Base-by-base conservation (phyloP, 1,140 invertebrate genomes). In the Gerris buenoi region DNA sequence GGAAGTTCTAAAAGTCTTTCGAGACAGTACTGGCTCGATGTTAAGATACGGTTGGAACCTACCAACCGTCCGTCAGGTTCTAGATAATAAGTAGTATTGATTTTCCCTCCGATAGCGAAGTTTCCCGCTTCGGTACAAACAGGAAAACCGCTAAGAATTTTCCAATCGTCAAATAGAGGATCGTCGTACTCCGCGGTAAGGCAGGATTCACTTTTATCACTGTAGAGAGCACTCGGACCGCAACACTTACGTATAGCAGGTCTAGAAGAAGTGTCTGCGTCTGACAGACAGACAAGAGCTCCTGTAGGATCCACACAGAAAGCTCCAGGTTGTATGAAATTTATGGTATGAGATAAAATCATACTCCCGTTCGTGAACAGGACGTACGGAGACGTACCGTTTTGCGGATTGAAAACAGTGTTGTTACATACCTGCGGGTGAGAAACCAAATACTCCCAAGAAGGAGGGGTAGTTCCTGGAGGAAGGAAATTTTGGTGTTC, bases 301-400 rank as follows among this genome's bases (percentile, higher is more conserved):
- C 80, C 81, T 0, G 75, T 77, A 2, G 77, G 71, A 70, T 87
- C 85, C 22, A 82, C 79, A 71, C 86, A 88, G 70, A 82, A 87
- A 2, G 80, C 75, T 0, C 70, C 65, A 0, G 81, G 79, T 1
- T 77, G 56, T 13, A 69, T 14, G 14, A 70, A 64, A 1, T 25
- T 56, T 23, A 18, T 27, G 27, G 60, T 23, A 23, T 33, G 29
- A 0, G 56, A 68, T 3, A 71, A 75, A 29, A 80, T 75, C 0
- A 81, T 75, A 0, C 79, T 80, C 0, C 85, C 86, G 70, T 81
- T 82, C 22, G 82, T 81, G 22, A 84, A 79, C 0, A 84, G 71
- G 61, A 78, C 69, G 64, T 73, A 72, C 65, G 77, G 72, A 64
- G 74, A 60, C 58, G 65, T 68, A 10, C 28, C 5, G 29, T 25